A percentile compares a stretch with the other conserved stretches of the same genome.
These are phyloP conservation scores for Sinocyclocheilus grahami DNA, from an alignment of 2,113 vertebrate genomes.

Conservation along the genomic window DNA sequence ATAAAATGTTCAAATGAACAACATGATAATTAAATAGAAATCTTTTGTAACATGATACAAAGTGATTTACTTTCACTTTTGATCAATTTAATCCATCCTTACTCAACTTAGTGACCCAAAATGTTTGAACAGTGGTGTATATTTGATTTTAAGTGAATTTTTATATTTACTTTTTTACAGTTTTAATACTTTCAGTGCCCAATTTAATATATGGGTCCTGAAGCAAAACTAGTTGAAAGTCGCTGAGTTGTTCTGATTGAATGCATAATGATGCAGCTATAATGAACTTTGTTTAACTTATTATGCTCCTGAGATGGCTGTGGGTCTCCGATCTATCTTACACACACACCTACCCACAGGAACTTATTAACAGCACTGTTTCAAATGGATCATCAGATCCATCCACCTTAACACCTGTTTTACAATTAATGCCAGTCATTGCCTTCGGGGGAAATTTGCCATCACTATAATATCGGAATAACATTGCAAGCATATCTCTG, in stretches of 20 bases:
- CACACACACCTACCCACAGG: background rate
- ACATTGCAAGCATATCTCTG: conserved; percentile 51
- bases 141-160: background rate
- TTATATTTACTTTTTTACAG: background rate
- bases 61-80: background rate
- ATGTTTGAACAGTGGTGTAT: background rate
- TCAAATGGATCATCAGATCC: conserved; percentile 71
- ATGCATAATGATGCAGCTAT: background rate
- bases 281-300: conserved; percentile 12
- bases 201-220: background rate
- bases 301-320: background rate
- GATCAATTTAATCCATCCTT: background rate
- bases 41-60: no score
- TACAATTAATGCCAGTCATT: conserved; percentile 75
- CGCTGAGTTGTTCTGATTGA: background rate
- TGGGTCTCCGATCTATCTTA: background rate
- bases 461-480: conserved; percentile 61
- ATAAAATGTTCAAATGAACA: no score
- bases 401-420: conserved; percentile 71
- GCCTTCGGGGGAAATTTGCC: conserved; percentile 69
- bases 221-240: background rate
- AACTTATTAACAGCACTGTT: conserved; percentile 61
- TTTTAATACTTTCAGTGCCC: background rate
- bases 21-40: no score
- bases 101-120: background rate